These are phyloP conservation scores for Leptobrachium leishanense DNA, from an alignment of 2,113 vertebrate species.

Conservation along the genomic window DNA sequence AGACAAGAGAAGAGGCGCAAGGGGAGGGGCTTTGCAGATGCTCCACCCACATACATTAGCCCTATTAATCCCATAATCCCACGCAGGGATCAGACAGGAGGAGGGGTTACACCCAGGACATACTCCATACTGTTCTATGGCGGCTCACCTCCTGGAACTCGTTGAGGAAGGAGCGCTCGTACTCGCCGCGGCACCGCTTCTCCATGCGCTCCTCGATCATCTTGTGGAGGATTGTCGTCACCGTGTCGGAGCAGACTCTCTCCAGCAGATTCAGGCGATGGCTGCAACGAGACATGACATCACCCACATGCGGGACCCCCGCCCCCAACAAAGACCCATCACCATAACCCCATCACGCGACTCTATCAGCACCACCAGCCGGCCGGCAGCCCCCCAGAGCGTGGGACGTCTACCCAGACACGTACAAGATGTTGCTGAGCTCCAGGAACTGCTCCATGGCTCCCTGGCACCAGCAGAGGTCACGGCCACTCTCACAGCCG, in stretches of 20 bases:
- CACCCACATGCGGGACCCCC: too few relatives aligned
- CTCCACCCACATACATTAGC: too few relatives aligned
- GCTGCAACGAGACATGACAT: constrained; percentile 56
- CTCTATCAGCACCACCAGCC: too few relatives aligned
- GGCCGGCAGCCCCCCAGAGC: too few relatives aligned
- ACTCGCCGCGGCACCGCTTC: constrained; percentile 87
- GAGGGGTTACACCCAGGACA: too few relatives aligned
- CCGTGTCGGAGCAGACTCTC: constrained; percentile 85
- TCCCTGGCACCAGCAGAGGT: constrained; percentile 83
- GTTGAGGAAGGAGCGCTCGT: constrained; percentile 86
- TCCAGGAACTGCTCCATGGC: constrained; percentile 85
- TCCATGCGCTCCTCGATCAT: constrained; percentile 93
- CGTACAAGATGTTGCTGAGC: constrained; percentile 88
- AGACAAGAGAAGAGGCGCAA: too few relatives aligned
- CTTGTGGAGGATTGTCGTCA: constrained; percentile 88
- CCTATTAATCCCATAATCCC: too few relatives aligned
- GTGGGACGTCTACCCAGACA: constrained; percentile 22
- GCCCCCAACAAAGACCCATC: too few relatives aligned
- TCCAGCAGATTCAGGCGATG: constrained; percentile 85
- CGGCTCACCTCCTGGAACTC: constrained; percentile 87
- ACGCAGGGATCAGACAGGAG: too few relatives aligned
- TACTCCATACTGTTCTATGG: too few relatives aligned
- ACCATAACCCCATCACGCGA: too few relatives aligned
- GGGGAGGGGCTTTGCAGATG: too few relatives aligned
- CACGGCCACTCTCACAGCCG: constrained; percentile 72